phyloP scores from a whole-genome alignment of 1,140 invertebrate species.

The Drosophila kikkawai region DNA sequence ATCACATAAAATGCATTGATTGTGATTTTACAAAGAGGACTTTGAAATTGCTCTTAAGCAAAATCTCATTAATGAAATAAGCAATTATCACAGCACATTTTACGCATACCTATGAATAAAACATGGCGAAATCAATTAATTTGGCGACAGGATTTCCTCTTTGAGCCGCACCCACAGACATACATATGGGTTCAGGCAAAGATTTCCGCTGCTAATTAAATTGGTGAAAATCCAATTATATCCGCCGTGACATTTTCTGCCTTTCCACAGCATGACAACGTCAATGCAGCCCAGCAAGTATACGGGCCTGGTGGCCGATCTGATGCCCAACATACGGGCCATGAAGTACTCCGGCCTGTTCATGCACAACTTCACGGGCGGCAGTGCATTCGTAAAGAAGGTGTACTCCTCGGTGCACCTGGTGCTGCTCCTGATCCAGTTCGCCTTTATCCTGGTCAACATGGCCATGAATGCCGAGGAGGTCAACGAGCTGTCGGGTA shows the following conservation, averaged over 20 bases:
- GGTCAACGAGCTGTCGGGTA: constrained; percentile 92
- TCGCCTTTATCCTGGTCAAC: constrained; percentile 88
- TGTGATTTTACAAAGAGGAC: neutral
- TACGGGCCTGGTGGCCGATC: constrained; percentile 91
- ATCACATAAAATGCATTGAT: neutral
- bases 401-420: constrained; percentile 88
- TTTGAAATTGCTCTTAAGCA: neutral
- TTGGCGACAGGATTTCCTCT: constrained; percentile 12
- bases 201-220: constrained; percentile 19
- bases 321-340: constrained; percentile 92
- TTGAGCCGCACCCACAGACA: constrained; percentile 1
- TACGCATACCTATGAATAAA: constrained; percentile 30
- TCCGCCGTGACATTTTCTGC: constrained; percentile 8
- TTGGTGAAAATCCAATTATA: constrained; percentile 39
- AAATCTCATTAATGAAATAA: constrained; percentile 5
- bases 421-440: constrained; percentile 88
- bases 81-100: constrained; percentile 11
- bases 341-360: constrained; percentile 92
- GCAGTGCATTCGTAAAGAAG: constrained; percentile 87
- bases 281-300: constrained; percentile 77
- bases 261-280: constrained; percentile 53
- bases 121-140: constrained; percentile 28
- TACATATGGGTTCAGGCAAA: neutral
- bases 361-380: constrained; percentile 91
- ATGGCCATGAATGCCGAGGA: constrained; percentile 90